Evolutionary conservation across 2,888 invertebrate species (phyloP).

Genomic region (Ormia ochracea): DNA sequence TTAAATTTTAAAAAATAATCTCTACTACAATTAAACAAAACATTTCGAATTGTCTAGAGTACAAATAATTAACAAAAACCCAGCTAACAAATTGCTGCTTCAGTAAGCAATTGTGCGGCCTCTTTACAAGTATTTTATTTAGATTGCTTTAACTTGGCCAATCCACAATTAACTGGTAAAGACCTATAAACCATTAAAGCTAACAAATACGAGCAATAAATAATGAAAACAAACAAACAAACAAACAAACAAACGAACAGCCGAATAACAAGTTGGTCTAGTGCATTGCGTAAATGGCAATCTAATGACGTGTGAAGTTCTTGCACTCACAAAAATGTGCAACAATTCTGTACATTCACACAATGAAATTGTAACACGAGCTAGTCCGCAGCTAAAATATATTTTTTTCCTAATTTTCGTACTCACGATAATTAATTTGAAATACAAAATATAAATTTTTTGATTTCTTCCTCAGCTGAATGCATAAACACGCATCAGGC

Average conservation of each 20-base stretch:
- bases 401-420: no score
- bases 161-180: conserved; percentile 33
- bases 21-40: not conserved
- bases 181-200: conserved; percentile 30
- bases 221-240: not conserved
- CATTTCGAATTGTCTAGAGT: not conserved
- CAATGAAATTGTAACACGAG: no score
- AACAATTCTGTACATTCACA: no score
- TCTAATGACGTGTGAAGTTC: conserved; percentile 28
- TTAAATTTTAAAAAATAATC: no score
- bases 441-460: no score
- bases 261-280: no score
- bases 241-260: no score
- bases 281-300: conserved; percentile 41
- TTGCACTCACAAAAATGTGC: not conserved
- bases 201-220: conserved; percentile 23
- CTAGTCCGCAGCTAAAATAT: no score
- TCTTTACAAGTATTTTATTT: not conserved
- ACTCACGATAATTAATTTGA: no score
- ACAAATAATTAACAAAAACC: not conserved
- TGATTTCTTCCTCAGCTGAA: no score
- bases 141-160: not conserved
- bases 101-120: conserved; percentile 28
- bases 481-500: no score
- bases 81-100: conserved; percentile 39